These are phyloP conservation scores for Ictidomys tridecemlineatus DNA, from an alignment of 2,113 vertebrate species.

Conservation along the genomic window DNA sequence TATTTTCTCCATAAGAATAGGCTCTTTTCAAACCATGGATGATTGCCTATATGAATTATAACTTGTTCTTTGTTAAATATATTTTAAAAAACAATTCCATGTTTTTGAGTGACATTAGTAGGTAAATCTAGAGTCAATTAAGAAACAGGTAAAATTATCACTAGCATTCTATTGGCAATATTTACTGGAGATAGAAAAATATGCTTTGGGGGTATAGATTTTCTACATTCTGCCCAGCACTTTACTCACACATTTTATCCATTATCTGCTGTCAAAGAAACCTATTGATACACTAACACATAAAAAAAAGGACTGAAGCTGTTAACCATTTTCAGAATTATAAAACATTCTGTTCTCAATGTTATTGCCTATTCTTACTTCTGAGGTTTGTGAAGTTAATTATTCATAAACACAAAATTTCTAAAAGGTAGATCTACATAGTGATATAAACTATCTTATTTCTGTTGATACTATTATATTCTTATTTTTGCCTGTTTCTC, in stretches of 20 bases:
- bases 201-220: not conserved
- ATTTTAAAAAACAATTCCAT: not conserved
- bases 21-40: not conserved
- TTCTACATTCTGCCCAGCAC: not conserved
- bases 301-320: not conserved
- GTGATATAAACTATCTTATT: not conserved
- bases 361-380: not conserved
- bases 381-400: not conserved
- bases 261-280: constrained; percentile 22
- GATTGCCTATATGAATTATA: not conserved
- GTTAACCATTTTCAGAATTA: not conserved
- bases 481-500: not conserved
- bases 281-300: not conserved
- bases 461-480: not conserved
- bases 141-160: not conserved
- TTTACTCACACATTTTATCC: not conserved
- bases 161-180: not conserved
- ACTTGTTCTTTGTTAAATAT: not conserved
- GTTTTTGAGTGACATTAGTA: not conserved
- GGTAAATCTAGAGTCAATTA: not conserved
- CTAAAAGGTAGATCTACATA: not conserved
- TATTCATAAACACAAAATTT: not conserved
- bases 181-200: not conserved
- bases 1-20: not conserved
- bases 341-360: not conserved